A percentile compares a stretch with the other conserved stretches of the same genome.
Evolutionary conservation across 1,140 invertebrate genomes (phyloP).

Genomic region (Drosophila ficusphila): DNA sequence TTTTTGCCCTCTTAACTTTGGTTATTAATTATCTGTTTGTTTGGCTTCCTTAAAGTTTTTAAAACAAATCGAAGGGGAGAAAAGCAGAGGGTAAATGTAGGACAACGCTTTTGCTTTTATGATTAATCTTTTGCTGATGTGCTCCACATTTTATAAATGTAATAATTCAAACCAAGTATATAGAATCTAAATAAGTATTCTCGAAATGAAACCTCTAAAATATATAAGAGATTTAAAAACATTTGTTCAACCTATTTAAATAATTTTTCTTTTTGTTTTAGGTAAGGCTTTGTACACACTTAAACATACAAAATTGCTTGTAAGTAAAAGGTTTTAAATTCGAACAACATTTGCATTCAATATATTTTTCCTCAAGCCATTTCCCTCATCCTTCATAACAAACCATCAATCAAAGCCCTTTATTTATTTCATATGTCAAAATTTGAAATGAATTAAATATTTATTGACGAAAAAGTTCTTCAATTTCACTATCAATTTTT

Average conservation of each 20-base stretch:
- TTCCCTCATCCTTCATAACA: constrained; percentile 9
- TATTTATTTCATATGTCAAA: constrained; percentile 27
- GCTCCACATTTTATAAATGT: background rate
- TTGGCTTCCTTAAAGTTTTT: constrained; percentile 27
- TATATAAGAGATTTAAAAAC: too few relatives aligned
- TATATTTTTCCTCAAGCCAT: background rate
- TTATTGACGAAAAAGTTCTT: constrained; percentile 51
- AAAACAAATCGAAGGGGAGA: background rate
- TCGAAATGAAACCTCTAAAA: too few relatives aligned
- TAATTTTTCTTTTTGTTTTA: too few relatives aligned
- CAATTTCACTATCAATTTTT: constrained; percentile 38
- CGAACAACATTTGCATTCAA: background rate
- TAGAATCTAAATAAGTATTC: too few relatives aligned
- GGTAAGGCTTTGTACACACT: too few relatives aligned
- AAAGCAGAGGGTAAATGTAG: background rate
- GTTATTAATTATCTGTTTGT: constrained; percentile 47
- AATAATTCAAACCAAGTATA: background rate
- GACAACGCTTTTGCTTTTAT: background rate
- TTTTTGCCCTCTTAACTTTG: constrained; percentile 26
- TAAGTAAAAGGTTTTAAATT: too few relatives aligned
- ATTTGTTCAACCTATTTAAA: too few relatives aligned
- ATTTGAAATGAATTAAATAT: constrained; percentile 67
- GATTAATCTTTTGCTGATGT: background rate
- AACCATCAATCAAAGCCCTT: constrained; percentile 55
- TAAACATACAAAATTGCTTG: too few relatives aligned